Conservation (phyloP, 2,113 vertebrate species). For the Regulus satrapa region DNA sequence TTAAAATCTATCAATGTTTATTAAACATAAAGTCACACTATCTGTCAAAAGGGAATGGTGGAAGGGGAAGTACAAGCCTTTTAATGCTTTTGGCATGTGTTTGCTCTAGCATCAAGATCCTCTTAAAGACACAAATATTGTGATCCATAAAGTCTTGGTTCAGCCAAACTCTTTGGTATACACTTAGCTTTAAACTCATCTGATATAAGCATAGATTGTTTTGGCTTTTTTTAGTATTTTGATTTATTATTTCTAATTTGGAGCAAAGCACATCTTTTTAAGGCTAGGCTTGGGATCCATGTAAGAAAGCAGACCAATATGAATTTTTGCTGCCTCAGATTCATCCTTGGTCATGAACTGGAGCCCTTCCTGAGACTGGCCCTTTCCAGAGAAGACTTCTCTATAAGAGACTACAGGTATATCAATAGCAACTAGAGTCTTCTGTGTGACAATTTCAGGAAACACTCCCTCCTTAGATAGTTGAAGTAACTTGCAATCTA, state of each 20-base stretch:
- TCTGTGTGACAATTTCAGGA: neutral
- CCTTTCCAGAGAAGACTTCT: neutral
- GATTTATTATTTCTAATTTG: neutral
- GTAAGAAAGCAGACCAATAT: neutral
- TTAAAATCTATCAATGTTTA: neutral
- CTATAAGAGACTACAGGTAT: neutral
- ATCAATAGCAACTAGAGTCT: neutral
- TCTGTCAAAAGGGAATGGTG: neutral
- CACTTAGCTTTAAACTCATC: neutral
- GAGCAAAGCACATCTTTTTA: neutral
- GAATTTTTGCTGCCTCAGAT: neutral
- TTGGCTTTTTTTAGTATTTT: neutral
- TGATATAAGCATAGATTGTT: neutral
- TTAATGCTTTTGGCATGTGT: neutral
- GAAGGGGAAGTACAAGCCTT: neutral
- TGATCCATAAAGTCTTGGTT: neutral
- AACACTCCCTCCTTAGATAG: neutral
- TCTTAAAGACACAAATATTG: rapidly evolving
- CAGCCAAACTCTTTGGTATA: neutral
- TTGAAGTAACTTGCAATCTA: neutral
- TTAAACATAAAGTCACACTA: neutral
- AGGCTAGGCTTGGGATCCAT: neutral
- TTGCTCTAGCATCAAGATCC: neutral
- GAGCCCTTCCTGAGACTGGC: neutral
- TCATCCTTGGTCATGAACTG: neutral